phyloP scores from a whole-genome alignment of 2,888 invertebrate genomes.

The Acrobeloides nanus region DNA sequence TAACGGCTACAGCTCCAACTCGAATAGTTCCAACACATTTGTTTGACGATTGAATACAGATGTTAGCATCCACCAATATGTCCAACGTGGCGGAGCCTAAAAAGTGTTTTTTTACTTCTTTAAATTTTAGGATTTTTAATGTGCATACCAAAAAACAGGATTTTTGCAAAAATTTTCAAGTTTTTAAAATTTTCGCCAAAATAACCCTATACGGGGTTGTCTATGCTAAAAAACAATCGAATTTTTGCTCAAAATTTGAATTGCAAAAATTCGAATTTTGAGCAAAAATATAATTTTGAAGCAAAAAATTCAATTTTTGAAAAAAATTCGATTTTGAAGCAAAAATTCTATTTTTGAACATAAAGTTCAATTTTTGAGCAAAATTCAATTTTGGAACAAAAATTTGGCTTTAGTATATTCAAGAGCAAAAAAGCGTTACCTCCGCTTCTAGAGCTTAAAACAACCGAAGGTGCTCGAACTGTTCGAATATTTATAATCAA shows the following conservation, averaged over 20 bases:
- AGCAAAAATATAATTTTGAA: too few species aligned
- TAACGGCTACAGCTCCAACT: slow-evolving; percentile 32
- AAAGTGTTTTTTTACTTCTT: too few species aligned
- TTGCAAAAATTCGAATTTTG: too few species aligned
- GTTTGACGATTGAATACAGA: slow-evolving; percentile 37
- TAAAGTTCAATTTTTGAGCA: background rate
- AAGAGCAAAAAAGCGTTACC: slow-evolving; percentile 1
- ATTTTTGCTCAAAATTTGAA: too few species aligned
- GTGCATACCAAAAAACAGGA: too few species aligned
- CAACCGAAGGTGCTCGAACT: slow-evolving; percentile 37
- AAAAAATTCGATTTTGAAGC: too few species aligned
- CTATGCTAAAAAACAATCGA: too few species aligned
- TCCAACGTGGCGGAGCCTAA: slow-evolving; percentile 38
- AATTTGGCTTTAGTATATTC: background rate
- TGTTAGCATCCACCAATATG: slow-evolving; percentile 41
- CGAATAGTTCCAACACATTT: slow-evolving; percentile 34
- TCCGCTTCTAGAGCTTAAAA: slow-evolving; percentile 17
- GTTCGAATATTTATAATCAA: slow-evolving; percentile 38
- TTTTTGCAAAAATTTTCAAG: slow-evolving; percentile 1
- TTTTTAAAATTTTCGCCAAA: too few species aligned
- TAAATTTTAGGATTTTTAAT: too few species aligned
- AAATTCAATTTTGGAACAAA: background rate
- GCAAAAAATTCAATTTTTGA: too few species aligned
- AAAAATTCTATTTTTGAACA: too few species aligned
- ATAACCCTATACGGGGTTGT: too few species aligned